Conservation (phyloP, 2,888 invertebrate genomes). For the Pachymerium ferrugineum region DNA sequence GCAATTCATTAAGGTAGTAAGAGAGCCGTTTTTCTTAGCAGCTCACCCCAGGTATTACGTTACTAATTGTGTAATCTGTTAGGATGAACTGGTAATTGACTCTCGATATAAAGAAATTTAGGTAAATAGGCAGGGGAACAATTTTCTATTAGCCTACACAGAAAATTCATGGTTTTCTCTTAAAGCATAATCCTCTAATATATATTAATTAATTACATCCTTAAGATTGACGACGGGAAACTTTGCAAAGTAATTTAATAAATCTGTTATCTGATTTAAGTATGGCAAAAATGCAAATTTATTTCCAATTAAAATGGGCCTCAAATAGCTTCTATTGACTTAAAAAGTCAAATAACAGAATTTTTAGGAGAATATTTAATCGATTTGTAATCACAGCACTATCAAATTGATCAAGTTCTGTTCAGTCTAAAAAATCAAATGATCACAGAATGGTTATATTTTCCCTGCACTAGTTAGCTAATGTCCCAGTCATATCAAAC, state of each 20-base stretch:
- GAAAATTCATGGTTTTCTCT: conserved; percentile 4
- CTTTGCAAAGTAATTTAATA: neutral
- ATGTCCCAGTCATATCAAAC: no score
- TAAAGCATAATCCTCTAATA: conserved; percentile 16
- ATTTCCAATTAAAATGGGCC: neutral
- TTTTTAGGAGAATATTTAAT: no score
- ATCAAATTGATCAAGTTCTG: no score
- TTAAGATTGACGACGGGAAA: neutral
- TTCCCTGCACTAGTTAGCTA: no score
- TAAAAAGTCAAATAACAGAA: no score
- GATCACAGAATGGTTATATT: no score
- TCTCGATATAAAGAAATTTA: conserved; percentile 20
- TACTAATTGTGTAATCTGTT: conserved; percentile 29
- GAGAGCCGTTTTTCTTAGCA: conserved; percentile 17
- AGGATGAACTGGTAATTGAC: conserved; percentile 26
- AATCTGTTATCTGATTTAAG: neutral
- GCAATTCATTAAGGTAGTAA: conserved; percentile 25
- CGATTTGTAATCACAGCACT: no score
- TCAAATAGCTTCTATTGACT: no score
- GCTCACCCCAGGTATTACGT: conserved; percentile 25
- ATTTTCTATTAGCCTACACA: neutral
- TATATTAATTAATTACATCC: conserved; percentile 16
- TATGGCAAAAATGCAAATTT: neutral
- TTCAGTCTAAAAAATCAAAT: no score
- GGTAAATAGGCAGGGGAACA: conserved; percentile 9